Percentiles rank a stretch among this genome's conserved stretches.
These are phyloP conservation scores for Brachyhypopomus gauderio DNA, from an alignment of 2,113 vertebrate species.

Conservation along the genomic window DNA sequence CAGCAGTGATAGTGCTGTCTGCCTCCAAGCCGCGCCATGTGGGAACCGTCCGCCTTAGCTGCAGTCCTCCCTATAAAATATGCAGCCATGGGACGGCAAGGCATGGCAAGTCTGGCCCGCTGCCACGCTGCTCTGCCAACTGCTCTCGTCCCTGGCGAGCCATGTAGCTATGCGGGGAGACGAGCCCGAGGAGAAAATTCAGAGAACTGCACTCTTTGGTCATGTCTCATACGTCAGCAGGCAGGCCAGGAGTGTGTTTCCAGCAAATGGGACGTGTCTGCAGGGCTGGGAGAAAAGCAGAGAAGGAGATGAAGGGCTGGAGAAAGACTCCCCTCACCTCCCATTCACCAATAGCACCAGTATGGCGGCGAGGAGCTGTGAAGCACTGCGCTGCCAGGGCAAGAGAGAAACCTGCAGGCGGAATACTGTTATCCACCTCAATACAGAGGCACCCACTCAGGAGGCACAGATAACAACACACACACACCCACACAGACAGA, in stretches of 20 bases:
- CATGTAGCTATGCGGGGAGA: neutral
- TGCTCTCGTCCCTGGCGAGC: no score
- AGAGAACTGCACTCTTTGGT: neutral
- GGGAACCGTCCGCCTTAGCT: constrained; percentile 35
- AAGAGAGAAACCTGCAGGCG: neutral
- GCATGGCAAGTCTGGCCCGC: no score
- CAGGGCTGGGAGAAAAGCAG: neutral
- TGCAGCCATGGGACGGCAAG: no score
- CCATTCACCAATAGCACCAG: neutral
- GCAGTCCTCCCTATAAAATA: no score
- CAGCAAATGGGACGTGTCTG: neutral
- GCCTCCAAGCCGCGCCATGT: constrained; percentile 43
- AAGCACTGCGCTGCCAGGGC: neutral
- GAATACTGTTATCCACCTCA: constrained; percentile 3
- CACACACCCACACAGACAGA: constrained; percentile 39
- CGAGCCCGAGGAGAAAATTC: neutral
- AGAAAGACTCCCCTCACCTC: neutral
- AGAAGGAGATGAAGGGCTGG: neutral
- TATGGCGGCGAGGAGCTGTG: neutral
- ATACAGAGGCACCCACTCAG: neutral
- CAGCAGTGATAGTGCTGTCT: constrained; percentile 34
- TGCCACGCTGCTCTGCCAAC: no score
- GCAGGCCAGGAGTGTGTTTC: constrained; percentile 37
- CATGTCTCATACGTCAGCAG: neutral
- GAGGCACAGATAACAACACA: neutral